These are phyloP conservation scores for Drosophila seguyi DNA, from an alignment of 1,140 invertebrate species.

Conservation along the genomic window DNA sequence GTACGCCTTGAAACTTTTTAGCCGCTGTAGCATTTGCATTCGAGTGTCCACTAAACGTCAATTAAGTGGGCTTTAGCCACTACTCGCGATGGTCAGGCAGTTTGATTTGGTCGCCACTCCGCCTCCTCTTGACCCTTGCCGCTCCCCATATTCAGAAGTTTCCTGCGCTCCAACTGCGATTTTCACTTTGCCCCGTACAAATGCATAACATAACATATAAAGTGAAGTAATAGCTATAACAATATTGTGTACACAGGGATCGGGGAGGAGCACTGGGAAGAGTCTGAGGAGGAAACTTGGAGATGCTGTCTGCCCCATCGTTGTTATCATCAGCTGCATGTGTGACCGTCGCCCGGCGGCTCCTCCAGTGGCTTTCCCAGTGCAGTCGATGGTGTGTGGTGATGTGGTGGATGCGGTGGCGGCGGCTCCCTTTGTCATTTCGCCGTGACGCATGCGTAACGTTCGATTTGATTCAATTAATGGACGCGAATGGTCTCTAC, in stretches of 20 bases:
- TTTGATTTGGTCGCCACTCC: slow-evolving; percentile 73
- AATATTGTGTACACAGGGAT: slow-evolving; percentile 67
- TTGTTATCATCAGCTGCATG: slow-evolving; percentile 49
- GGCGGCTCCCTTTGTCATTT: slow-evolving; percentile 79
- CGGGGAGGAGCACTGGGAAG: background rate
- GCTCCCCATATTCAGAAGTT: slow-evolving; percentile 24
- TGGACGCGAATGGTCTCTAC: slow-evolving; percentile 76
- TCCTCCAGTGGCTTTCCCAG: slow-evolving; percentile 43
- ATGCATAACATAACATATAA: slow-evolving; percentile 71
- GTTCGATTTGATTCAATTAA: slow-evolving; percentile 84
- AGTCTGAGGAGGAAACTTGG: slow-evolving; percentile 1
- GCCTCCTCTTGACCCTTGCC: slow-evolving; percentile 19
- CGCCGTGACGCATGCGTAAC: slow-evolving; percentile 80
- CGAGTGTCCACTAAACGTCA: slow-evolving; percentile 84
- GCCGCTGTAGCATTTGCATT: slow-evolving; percentile 62
- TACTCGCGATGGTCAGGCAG: slow-evolving; percentile 43
- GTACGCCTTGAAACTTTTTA: slow-evolving; percentile 14
- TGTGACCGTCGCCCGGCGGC: slow-evolving; percentile 48
- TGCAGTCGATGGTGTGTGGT: slow-evolving; percentile 17
- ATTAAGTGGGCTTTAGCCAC: slow-evolving; percentile 79
- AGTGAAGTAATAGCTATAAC: slow-evolving; percentile 72
- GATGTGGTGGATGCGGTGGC: slow-evolving; percentile 19
- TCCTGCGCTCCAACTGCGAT: slow-evolving; percentile 70
- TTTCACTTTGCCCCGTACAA: slow-evolving; percentile 72
- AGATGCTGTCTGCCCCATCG: slow-evolving; percentile 9